Percentiles rank a stretch among this genome's conserved stretches.
These are phyloP conservation scores for Leptinotarsa undecemlineata DNA, from an alignment of 1,140 invertebrate species.

Conservation along the genomic window DNA sequence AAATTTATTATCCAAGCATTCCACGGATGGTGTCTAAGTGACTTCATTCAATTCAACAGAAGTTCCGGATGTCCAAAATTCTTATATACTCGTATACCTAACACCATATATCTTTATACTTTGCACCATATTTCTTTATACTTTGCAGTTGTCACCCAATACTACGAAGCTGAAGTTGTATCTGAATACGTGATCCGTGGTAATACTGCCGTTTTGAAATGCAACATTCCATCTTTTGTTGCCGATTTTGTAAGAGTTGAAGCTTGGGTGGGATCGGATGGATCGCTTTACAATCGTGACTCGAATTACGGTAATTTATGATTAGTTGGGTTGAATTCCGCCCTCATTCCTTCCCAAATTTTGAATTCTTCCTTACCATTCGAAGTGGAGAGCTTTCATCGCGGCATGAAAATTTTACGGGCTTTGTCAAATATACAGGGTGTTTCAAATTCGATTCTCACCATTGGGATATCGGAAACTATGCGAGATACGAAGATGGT, in stretches of 20 bases:
- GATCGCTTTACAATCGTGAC: constrained; percentile 65
- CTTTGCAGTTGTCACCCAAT: constrained; percentile 82
- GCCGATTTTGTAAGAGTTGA: constrained; percentile 89
- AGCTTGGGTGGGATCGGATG: constrained; percentile 82
- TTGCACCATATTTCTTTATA: constrained; percentile 21
- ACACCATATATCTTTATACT: neutral
- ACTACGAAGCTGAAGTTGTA: constrained; percentile 89
- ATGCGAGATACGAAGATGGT: too few species aligned
- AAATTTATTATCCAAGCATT: neutral
- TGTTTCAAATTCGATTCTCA: too few species aligned
- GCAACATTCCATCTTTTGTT: constrained; percentile 90
- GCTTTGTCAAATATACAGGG: too few species aligned
- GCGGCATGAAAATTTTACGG: too few species aligned
- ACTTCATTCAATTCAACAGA: constrained; percentile 11
- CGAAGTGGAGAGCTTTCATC: too few species aligned
- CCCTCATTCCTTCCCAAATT: too few species aligned
- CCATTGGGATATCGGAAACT: too few species aligned
- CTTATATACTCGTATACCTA: neutral
- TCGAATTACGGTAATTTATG: constrained; percentile 59
- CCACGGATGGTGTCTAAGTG: constrained; percentile 14
- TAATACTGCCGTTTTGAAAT: constrained; percentile 90
- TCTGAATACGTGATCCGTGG: constrained; percentile 91
- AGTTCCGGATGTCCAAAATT: constrained; percentile 10
- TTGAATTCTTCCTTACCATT: too few species aligned
- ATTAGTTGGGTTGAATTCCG: too few species aligned